These are phyloP conservation scores for Rhabdomys pumilio DNA, from an alignment of 2,797 vertebrate species.

Conservation along the genomic window DNA sequence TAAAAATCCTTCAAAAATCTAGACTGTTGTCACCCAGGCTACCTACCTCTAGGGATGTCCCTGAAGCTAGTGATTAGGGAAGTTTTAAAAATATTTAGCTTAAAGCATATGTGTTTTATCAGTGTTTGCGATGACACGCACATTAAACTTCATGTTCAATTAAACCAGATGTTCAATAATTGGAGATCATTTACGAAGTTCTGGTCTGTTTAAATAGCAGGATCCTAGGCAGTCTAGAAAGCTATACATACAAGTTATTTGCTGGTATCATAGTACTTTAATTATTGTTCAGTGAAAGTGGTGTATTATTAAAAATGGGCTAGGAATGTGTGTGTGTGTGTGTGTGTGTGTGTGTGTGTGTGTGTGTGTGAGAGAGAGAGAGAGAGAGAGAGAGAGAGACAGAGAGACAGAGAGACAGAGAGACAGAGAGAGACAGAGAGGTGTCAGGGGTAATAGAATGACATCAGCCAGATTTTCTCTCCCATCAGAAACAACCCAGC, in stretches of 20 bases:
- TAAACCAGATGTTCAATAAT: slow-evolving; percentile 10
- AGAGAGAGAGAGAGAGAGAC: no score
- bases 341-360: no score
- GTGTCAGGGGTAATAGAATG: not conserved
- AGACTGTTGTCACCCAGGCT: not conserved
- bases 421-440: no score
- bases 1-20: slow-evolving; percentile 27
- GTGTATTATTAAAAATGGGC: slow-evolving; percentile 16
- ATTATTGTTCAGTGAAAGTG: slow-evolving; percentile 49
- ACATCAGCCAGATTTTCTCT: not conserved
- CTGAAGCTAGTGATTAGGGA: slow-evolving; percentile 12
- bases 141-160: not conserved
- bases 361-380: not conserved
- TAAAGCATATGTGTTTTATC: slow-evolving; percentile 53
- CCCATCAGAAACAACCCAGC: not conserved
- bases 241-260: slow-evolving; percentile 40
- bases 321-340: no score
- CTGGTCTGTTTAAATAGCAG: slow-evolving; percentile 25
- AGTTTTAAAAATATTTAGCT: slow-evolving; percentile 53
- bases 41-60: slow-evolving; percentile 56
- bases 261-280: slow-evolving; percentile 45
- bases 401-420: no score
- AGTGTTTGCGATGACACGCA: slow-evolving; percentile 28
- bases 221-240: not conserved
- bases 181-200: slow-evolving; percentile 39